Evolutionary conservation across 2,113 vertebrate genomes (phyloP).

Genomic region (rat (Rattus norvegicus)): GRCr8 NC_086037.1:65865501-65866000

Average conservation of each 20-base stretch:
- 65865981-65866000: neutral
- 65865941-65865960: neutral
- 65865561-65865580: neutral
- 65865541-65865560: neutral
- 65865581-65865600: neutral
- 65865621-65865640: neutral
- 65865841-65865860: neutral
- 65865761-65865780: neutral
- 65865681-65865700: neutral
- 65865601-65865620: fast-evolving
- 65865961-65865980: fast-evolving
- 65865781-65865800: neutral
- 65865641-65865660: neutral
- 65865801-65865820: neutral
- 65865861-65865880: fast-evolving
- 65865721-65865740: neutral
- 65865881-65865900: fast-evolving
- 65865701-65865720: no score
- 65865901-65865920: fast-evolving
- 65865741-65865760: neutral
- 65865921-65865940: fast-evolving
- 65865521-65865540: neutral
- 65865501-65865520: no score
- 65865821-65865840: neutral
- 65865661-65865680: neutral